Percentiles rank a stretch among this genome's conserved stretches.
Evolutionary conservation across 2,888 invertebrate species (phyloP).

Genomic region (Metacarcinus magister): DNA sequence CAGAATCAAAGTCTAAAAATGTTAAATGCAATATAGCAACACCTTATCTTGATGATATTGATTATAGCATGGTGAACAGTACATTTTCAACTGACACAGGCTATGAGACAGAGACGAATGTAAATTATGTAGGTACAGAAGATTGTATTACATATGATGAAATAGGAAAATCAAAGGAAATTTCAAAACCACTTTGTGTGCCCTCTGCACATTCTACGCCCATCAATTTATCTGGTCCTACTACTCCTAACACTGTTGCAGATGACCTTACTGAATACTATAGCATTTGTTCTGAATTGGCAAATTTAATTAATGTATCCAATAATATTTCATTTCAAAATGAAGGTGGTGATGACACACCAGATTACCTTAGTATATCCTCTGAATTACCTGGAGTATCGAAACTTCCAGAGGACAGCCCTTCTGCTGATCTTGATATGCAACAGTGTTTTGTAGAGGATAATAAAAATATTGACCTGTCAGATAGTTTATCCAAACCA

Average conservation of each 20-base stretch:
- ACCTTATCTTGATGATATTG: conserved; percentile 55
- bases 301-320: conserved; percentile 51
- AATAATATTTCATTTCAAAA: conserved; percentile 22
- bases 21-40: neutral
- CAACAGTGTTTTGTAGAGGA: conserved; percentile 52
- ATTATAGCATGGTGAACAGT: conserved; percentile 69
- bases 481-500: neutral
- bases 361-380: conserved; percentile 60
- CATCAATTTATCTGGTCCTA: conserved; percentile 50
- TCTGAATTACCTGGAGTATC: conserved; percentile 63
- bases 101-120: conserved; percentile 71
- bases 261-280: conserved; percentile 68
- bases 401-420: conserved; percentile 60
- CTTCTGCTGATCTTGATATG: conserved; percentile 57
- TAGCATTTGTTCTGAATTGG: conserved; percentile 68
- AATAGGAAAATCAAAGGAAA: conserved; percentile 5
- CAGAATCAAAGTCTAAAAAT: neutral
- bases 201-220: conserved; percentile 54
- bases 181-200: conserved; percentile 5
- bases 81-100: conserved; percentile 76
- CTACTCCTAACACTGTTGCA: conserved; percentile 66
- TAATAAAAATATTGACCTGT: neutral
- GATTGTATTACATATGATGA: conserved; percentile 36
- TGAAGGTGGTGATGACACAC: conserved; percentile 61
- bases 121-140: conserved; percentile 45